Percentiles rank a stretch among this genome's conserved stretches.
phyloP scores from a whole-genome alignment of 2,113 vertebrate species.

The Amblyopsis rosae region DNA sequence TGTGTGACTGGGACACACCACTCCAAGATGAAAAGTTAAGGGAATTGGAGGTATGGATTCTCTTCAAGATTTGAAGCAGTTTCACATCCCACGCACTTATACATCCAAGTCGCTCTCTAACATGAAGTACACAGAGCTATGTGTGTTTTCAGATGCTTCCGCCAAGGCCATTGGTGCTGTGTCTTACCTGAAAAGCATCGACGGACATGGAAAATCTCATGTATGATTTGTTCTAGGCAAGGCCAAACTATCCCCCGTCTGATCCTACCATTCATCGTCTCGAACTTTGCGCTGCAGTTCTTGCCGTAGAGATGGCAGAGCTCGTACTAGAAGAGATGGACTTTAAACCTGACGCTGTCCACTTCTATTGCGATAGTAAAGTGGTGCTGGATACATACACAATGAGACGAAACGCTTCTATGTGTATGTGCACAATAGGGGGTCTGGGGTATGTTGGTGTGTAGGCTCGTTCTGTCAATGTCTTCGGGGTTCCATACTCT shows the following conservation, averaged over 20 bases:
- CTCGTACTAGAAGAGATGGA: background rate
- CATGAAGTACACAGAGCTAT: conserved; percentile 9
- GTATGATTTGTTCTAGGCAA: background rate
- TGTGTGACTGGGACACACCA: background rate
- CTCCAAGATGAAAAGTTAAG: background rate
- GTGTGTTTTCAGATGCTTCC: conserved; percentile 19
- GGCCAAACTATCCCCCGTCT: background rate
- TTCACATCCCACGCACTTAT: conserved; percentile 28
- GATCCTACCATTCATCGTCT: background rate
- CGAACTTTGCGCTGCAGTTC: background rate
- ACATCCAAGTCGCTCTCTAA: background rate
- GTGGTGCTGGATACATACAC: too few relatives aligned
- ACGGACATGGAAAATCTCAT: background rate
- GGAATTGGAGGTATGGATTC: conserved; percentile 17
- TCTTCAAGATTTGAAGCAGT: conserved; percentile 16
- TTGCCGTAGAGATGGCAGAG: background rate
- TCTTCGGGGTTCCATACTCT: too few relatives aligned
- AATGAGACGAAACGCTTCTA: background rate
- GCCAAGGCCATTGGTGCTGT: conserved; percentile 22
- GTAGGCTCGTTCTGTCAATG: too few relatives aligned
- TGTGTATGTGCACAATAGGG: background rate
- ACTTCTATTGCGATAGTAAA: too few relatives aligned
- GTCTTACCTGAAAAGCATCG: conserved; percentile 6
- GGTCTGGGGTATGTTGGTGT: too few relatives aligned
- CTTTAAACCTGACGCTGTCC: too few relatives aligned